These are phyloP conservation scores for Oppia nitens DNA, from an alignment of 1,140 invertebrate genomes.

Conservation along the genomic window DNA sequence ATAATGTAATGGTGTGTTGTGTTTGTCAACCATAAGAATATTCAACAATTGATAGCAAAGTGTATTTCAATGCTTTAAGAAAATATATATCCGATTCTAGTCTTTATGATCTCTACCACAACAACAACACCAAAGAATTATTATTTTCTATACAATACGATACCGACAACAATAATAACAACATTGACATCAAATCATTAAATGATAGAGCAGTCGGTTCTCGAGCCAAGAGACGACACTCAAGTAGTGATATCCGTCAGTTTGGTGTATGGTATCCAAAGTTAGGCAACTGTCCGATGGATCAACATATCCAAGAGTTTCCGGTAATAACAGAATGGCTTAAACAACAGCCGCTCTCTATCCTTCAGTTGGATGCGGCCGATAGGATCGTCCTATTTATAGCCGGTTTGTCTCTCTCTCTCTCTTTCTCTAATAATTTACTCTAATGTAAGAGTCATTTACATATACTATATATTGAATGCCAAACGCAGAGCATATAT, in stretches of 20 bases:
- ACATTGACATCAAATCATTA: no score
- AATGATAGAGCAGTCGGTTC: no score
- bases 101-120: not conserved
- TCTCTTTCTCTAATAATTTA: slow-evolving; percentile 2
- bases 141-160: not conserved
- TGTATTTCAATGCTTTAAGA: not conserved
- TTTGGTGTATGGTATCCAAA: slow-evolving; percentile 5
- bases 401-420: slow-evolving; percentile 50
- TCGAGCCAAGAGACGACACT: no score
- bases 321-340: slow-evolving; percentile 60
- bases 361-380: slow-evolving; percentile 81
- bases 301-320: slow-evolving; percentile 4
- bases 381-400: slow-evolving; percentile 84
- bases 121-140: not conserved
- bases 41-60: not conserved
- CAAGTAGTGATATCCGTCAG: not conserved
- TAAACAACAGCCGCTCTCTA: slow-evolving; percentile 83
- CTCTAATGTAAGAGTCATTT: no score
- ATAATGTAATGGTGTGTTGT: no score
- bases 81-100: not conserved
- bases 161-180: no score
- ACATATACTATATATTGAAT: no score
- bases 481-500: no score
- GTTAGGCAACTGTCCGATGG: slow-evolving; percentile 4
- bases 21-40: no score